Percentiles rank a stretch among this genome's conserved stretches.
Evolutionary conservation across 2,888 invertebrate genomes (phyloP).

Genomic region (Protonemura montana): DNA sequence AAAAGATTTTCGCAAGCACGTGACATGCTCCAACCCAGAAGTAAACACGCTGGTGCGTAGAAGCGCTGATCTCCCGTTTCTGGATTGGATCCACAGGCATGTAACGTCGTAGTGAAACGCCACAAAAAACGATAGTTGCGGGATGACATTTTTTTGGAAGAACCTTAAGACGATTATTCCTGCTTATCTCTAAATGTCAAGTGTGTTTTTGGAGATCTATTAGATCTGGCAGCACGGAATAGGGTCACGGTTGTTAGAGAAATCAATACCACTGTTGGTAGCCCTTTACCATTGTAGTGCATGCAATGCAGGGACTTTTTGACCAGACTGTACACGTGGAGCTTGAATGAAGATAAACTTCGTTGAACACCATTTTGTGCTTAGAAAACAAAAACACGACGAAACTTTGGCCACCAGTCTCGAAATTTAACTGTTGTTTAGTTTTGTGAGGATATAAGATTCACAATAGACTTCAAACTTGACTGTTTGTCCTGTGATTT

Average conservation of each 20-base stretch:
- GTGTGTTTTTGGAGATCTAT: neutral
- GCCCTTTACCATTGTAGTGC: conserved; percentile 23
- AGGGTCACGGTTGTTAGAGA: conserved; percentile 44
- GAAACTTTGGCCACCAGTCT: neutral
- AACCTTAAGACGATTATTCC: neutral
- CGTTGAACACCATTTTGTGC: conserved; percentile 7
- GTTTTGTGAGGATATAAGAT: neutral
- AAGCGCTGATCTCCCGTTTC: neutral
- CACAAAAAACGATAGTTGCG: neutral
- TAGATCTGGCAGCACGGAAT: conserved; percentile 30
- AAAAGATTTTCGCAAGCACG: neutral
- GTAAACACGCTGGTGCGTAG: neutral
- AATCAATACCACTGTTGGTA: conserved; percentile 43
- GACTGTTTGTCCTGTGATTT: neutral
- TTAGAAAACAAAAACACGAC: neutral
- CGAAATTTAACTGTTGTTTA: neutral
- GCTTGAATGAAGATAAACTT: conserved; percentile 12
- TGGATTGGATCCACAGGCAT: neutral
- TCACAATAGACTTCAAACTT: neutral
- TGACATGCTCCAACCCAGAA: neutral
- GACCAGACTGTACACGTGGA: conserved; percentile 19
- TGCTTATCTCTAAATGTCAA: neutral
- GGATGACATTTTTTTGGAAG: neutral
- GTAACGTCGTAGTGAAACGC: neutral
- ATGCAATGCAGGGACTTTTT: conserved; percentile 41